Evolutionary conservation across 2,888 invertebrate species (phyloP), one percentile per base, ranked within the genome.

Genomic region (Acholoe squamosa): DNA sequence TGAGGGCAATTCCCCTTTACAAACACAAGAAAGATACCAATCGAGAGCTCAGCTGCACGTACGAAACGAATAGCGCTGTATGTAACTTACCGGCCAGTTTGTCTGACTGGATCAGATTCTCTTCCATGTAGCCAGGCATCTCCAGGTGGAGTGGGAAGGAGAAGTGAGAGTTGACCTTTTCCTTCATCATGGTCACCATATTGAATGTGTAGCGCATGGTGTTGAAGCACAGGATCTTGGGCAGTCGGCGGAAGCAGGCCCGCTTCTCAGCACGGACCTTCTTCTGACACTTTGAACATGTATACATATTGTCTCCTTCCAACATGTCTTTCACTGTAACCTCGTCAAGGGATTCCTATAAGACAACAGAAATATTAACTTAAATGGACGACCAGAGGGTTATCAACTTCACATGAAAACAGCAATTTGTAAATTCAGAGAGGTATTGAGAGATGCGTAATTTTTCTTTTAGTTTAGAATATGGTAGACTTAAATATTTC

Each of bases 231-330:
- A 99, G 96, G 92, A 99, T 98, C 92, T 98, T 97, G 0, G 99
- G 99, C 43, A 99, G 96, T 94, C 98, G 98, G 95, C 98, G 98
- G 96, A 99, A 98, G 95, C 99, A 99, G 0, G 98, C 98, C 92
- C 98, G 96, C 96, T 99, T 99, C 96, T 99, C 99, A 0, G 99
- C 99, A 84, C 99, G 97, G 77, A 99, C 99, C 97, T 99, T 99
- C 94, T 98, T 98, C 10, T 98, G 98, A 95, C 99, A 99, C 94
- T 98, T 98, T 22, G 98, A 98, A 95, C 99, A 99, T 0, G 98
- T 99, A 96, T 99, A 99, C 98, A 99, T 99, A 96, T 99, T 99
- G 96, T 99, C 99, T 84, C 99, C 99, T 96, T 99, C 99, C 0
- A 99, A 96, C 43, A 98, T 99, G 95, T 99, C 99, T 95, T 99